Conservation (phyloP, 2,797 vertebrate genomes). For the Poecilia wingei region DNA sequence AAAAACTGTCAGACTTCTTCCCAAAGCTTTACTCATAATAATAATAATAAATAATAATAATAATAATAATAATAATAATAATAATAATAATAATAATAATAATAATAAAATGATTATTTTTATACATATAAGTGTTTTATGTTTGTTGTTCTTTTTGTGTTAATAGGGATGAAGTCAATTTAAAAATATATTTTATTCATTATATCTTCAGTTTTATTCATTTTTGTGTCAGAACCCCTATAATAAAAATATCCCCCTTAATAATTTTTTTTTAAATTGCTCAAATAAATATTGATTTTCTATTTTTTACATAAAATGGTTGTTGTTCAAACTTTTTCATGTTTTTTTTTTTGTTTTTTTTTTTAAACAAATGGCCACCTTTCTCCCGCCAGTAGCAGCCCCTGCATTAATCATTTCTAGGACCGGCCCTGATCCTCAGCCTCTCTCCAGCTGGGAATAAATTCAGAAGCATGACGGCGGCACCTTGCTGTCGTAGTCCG, state of each 20-base stretch:
- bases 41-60: background rate
- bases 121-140: no score
- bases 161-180: background rate
- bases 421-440: background rate
- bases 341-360: background rate
- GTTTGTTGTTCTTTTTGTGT: background rate
- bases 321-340: background rate
- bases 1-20: background rate
- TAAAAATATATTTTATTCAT: background rate
- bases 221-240: background rate
- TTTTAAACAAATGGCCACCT: background rate
- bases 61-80: no score
- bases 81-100: background rate
- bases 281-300: background rate
- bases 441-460: background rate
- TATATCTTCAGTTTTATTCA: background rate
- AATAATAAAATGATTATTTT: background rate
- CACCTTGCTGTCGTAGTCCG: slow-evolving; percentile 97
- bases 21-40: background rate
- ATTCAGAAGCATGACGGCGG: background rate
- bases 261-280: background rate
- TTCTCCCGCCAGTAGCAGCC: background rate
- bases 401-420: background rate
- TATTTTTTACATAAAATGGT: background rate
- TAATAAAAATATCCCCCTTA: background rate